Evolutionary conservation across 2,888 invertebrate genomes (phyloP), one percentile per base, ranked within the genome.

Genomic region (Ornithoptera priamus): DNA sequence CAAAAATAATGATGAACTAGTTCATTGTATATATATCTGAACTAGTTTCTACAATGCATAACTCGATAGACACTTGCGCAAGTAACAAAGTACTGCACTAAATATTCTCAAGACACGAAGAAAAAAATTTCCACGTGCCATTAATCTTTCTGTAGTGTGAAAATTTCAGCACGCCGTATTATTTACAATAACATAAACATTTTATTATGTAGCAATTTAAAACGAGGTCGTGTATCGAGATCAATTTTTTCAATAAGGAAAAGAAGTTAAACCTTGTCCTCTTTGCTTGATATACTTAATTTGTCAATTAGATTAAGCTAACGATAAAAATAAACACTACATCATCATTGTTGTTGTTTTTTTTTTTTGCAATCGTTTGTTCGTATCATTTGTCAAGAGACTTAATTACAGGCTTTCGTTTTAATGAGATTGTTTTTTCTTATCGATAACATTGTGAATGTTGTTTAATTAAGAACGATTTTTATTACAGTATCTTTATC

Each of bases 81-180:
- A 71, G 53, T 46, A 67, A 60, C 59, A 69, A 63, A 59, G 22
- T 53, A 53, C 63, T 68, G 50, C 39, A 59, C 62, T 62, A 50
- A 63, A 60, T 63, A 66, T 67, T 67, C 50, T 50, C 17, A 50
- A 39, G 24, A 36, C 18, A 36, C 50, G 68, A 67, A n/a, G 5
- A 64, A 63, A 64, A 53, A 42, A 65, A 70, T 66, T 68, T 68
- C 24, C 63, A 62, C 59, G 50, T 62, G 62, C 62, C 36, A 68
- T 71, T 68, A 63, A 71, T 71, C 65, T 66, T 65, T 46, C 62
- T 56, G 63, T 10, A 12, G 50, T 30, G 62, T 66, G 70, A 67
- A 65, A 57, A 62, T 46, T 22, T 58, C 22, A 20, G 30, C 39
- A 57, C 46, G 15, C 39, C 20, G 30, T 24, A 56, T 61, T 69